A percentile compares a stretch with the other conserved stretches of the same genome.
These are phyloP conservation scores for Sisyra nigra DNA, from an alignment of 2,888 invertebrate species.

Conservation along the genomic window DNA sequence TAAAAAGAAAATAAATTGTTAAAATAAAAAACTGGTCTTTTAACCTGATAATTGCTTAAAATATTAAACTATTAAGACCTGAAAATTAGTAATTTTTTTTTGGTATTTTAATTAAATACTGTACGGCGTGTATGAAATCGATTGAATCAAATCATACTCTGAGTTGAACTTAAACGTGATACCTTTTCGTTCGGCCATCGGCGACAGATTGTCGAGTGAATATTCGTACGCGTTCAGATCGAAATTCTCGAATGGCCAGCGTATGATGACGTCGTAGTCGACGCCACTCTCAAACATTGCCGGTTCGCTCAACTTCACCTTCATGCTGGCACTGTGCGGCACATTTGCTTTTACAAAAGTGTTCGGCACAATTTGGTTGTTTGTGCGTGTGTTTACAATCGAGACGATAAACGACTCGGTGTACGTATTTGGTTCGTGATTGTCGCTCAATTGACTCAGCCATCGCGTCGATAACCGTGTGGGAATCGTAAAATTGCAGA, in stretches of 20 bases:
- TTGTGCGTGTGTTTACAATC: conserved; percentile 3
- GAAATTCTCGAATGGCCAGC: conserved; percentile 6
- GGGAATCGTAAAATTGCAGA: conserved; percentile 6
- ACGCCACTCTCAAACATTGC: conserved; percentile 5
- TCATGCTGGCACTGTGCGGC: conserved; percentile 5
- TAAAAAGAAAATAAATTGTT: no score
- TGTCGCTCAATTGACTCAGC: conserved; percentile 2
- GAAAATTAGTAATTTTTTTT: no score
- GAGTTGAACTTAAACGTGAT: conserved; percentile 5
- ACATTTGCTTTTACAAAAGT: conserved; percentile 3
- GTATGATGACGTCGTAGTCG: conserved; percentile 3
- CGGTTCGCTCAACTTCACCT: conserved; percentile 5
- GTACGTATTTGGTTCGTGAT: conserved; percentile 2
- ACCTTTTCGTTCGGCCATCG: conserved; percentile 7
- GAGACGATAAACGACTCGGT: conserved; percentile 4
- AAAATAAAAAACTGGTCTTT: no score
- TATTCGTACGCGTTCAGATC: conserved; percentile 8
- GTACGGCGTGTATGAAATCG: conserved; percentile 8
- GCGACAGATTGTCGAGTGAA: conserved; percentile 7
- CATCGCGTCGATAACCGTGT: conserved; percentile 6
- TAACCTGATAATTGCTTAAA: no score
- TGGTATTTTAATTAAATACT: conserved; percentile 2
- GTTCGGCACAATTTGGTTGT: conserved; percentile 2
- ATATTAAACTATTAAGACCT: no score
- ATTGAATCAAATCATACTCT: conserved; percentile 8